phyloP scores from a whole-genome alignment of 2,797 vertebrate genomes.

The Anas flavirostris region DNA sequence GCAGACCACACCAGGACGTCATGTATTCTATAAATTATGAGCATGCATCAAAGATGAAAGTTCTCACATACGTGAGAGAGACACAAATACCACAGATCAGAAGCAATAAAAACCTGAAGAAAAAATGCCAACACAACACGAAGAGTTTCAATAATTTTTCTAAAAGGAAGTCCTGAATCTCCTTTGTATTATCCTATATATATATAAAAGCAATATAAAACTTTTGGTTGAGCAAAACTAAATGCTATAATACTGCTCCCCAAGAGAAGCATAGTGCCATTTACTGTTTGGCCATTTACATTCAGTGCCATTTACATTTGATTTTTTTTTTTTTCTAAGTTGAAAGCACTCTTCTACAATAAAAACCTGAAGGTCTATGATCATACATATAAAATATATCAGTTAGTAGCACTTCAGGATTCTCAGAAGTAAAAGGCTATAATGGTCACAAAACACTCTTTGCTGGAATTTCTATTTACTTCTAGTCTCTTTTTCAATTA shows the following conservation, averaged over 20 bases:
- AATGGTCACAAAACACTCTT: background rate
- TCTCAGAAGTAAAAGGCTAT: background rate
- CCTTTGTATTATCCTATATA: conserved; percentile 20
- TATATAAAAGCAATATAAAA: conserved; percentile 46
- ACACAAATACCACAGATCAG: conserved; percentile 52
- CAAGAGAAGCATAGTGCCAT: background rate
- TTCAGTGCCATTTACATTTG: background rate
- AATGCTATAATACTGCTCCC: background rate
- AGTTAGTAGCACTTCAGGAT: background rate
- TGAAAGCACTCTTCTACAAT: conserved; percentile 24
- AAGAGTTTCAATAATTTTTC: conserved; percentile 34
- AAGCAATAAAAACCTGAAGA: conserved; percentile 47
- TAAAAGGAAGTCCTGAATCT: background rate
- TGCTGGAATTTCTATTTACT: background rate
- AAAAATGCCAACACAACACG: conserved; percentile 50
- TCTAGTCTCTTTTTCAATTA: background rate
- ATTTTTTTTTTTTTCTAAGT: background rate
- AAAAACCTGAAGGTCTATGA: background rate
- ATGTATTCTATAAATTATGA: background rate
- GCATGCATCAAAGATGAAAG: conserved; percentile 12
- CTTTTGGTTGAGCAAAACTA: conserved; percentile 28
- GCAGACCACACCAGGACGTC: background rate
- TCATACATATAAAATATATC: background rate
- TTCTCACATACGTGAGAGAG: conserved; percentile 1
- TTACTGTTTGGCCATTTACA: background rate